phyloP scores from a whole-genome alignment of 2,888 invertebrate species.

The Apodemia zela region DNA sequence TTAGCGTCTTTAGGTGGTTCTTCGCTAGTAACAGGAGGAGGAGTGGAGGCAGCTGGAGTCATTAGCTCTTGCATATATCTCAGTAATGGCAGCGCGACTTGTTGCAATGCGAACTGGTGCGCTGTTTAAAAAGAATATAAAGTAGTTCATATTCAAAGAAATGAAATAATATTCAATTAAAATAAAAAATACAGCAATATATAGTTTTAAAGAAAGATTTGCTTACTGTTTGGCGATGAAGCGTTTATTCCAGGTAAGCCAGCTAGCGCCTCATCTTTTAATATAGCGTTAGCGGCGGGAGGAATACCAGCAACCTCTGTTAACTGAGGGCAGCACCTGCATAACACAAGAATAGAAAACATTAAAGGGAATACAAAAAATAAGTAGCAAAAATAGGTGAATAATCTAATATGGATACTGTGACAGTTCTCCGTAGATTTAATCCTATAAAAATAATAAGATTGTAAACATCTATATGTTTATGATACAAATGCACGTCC shows the following conservation, averaged over 20 bases:
- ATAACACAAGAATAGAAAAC: background rate
- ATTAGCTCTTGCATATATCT: conserved; percentile 93
- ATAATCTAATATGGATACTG: no score
- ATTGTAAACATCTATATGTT: no score
- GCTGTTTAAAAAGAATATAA: conserved; percentile 65
- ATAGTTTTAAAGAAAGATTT: background rate
- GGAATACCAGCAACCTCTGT: conserved; percentile 70
- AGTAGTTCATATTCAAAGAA: no score
- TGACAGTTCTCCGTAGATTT: no score
- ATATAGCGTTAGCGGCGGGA: conserved; percentile 59
- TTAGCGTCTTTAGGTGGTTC: conserved; percentile 60
- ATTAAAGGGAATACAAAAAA: no score
- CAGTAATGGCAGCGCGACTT: conserved; percentile 94
- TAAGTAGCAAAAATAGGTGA: no score
- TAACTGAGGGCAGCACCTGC: conserved; percentile 72
- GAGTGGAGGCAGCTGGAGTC: conserved; percentile 73
- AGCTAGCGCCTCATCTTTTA: conserved; percentile 61
- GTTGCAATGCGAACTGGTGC: conserved; percentile 92
- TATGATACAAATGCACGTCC: no score
- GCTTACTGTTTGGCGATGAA: conserved; percentile 77
- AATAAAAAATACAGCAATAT: background rate
- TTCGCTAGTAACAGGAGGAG: conserved; percentile 37
- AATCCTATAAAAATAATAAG: no score
- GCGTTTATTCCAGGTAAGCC: conserved; percentile 67
- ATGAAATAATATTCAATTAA: background rate